Conservation (phyloP, 1,140 invertebrate species). For the Drosophila simulans region DNA sequence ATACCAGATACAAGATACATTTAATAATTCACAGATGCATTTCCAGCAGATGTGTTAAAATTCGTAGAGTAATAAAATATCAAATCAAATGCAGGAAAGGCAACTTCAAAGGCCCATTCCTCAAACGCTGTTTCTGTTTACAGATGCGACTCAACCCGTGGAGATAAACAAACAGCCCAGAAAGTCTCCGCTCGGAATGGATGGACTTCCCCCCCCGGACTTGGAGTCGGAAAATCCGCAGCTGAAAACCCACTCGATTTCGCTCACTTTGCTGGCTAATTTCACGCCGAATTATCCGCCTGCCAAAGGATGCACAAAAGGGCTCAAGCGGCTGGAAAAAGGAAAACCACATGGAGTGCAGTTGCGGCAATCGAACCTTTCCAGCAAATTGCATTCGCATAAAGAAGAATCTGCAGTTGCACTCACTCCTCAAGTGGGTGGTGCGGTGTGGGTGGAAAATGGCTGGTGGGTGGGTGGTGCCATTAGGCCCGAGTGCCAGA, state of each 20-base stretch:
- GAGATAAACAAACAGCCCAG: conserved; percentile 64
- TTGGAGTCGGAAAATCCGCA: neutral
- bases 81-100: conserved; percentile 75
- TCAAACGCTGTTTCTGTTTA: conserved; percentile 51
- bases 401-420: conserved; percentile 63
- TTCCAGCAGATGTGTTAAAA: conserved; percentile 84
- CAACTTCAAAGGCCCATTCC: conserved; percentile 48
- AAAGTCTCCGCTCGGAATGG: neutral
- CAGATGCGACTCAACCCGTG: conserved; percentile 68
- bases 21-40: conserved; percentile 84
- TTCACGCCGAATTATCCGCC: conserved; percentile 69
- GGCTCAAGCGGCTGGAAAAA: conserved; percentile 55
- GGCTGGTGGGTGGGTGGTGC: conserved; percentile 8
- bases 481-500: conserved; percentile 46
- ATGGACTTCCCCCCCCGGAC: conserved; percentile 10
- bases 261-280: conserved; percentile 66
- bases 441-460: conserved; percentile 9
- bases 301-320: conserved; percentile 60
- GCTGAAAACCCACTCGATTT: conserved; percentile 31
- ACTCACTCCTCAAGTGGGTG: conserved; percentile 45
- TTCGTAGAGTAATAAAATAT: conserved; percentile 85
- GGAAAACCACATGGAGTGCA: conserved; percentile 31
- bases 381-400: conserved; percentile 82
- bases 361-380: conserved; percentile 71
- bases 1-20: conserved; percentile 65